Conservation (phyloP, 2,113 vertebrate species). For the Notarius lentiginosus region DNA sequence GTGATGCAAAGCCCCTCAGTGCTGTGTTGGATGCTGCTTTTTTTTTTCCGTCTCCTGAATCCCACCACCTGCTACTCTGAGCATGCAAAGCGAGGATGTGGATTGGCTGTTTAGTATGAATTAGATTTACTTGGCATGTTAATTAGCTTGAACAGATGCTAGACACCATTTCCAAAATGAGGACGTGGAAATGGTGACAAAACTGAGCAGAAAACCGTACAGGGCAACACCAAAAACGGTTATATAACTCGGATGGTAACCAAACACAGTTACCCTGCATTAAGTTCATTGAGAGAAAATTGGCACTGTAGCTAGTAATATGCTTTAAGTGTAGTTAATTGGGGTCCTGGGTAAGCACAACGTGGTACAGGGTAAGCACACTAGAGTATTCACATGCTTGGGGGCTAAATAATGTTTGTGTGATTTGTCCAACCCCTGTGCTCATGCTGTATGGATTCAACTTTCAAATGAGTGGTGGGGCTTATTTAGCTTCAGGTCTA, state of each 20-base stretch:
- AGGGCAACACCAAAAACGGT: neutral
- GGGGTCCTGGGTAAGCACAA: neutral
- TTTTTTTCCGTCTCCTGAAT: neutral
- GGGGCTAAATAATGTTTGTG: neutral
- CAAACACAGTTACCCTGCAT: neutral
- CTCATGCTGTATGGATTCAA: neutral
- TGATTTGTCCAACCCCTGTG: neutral
- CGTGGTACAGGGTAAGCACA: neutral
- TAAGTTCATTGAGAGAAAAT: neutral
- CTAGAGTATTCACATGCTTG: neutral
- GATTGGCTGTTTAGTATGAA: neutral
- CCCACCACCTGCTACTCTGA: neutral
- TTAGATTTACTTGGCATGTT: slow-evolving; percentile 5
- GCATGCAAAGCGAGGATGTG: neutral
- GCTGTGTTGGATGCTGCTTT: neutral
- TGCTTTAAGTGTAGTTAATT: neutral
- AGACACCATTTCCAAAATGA: neutral
- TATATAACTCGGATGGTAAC: neutral
- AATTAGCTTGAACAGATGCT: slow-evolving; percentile 22
- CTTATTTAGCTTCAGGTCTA: neutral
- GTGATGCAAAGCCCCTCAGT: neutral
- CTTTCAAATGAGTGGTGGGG: neutral
- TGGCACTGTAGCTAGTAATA: neutral
- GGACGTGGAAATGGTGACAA: neutral
- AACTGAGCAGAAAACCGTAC: neutral